These are phyloP conservation scores for Malacosoma neustria DNA, from an alignment of 2,888 invertebrate genomes.

Conservation along the genomic window DNA sequence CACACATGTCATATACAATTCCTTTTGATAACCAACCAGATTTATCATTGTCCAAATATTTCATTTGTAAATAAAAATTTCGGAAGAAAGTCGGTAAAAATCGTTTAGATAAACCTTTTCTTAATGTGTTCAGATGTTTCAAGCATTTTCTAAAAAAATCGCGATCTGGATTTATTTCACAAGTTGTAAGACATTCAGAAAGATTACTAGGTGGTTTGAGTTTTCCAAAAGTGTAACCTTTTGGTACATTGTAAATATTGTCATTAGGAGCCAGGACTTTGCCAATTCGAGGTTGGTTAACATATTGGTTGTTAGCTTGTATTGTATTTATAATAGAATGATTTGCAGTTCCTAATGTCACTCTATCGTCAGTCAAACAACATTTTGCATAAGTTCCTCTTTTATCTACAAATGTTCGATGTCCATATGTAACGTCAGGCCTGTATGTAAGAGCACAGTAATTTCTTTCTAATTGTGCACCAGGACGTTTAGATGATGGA, in stretches of 20 bases:
- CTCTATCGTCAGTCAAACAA: constrained; percentile 52
- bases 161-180: constrained; percentile 41
- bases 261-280: constrained; percentile 52
- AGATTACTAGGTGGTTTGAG: constrained; percentile 51
- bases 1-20: constrained; percentile 54
- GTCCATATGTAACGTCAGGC: constrained; percentile 55
- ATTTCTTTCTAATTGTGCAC: constrained; percentile 34
- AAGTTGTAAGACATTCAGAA: constrained; percentile 52
- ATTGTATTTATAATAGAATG: constrained; percentile 43
- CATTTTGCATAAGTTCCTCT: constrained; percentile 60
- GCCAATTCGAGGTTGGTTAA: constrained; percentile 44
- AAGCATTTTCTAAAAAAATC: constrained; percentile 57
- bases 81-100: constrained; percentile 42
- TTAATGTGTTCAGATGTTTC: constrained; percentile 49
- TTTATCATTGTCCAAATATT: constrained; percentile 46
- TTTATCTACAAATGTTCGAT: constrained; percentile 50
- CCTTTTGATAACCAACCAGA: constrained; percentile 59
- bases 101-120: constrained; percentile 37
- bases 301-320: constrained; percentile 49
- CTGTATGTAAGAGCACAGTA: constrained; percentile 56
- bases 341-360: constrained; percentile 38
- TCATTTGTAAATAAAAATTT: constrained; percentile 40
- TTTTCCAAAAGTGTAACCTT: constrained; percentile 56
- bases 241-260: constrained; percentile 45
- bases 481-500: constrained; percentile 27